These are phyloP conservation scores for Automeris io DNA, from an alignment of 2,888 invertebrate genomes.

Conservation along the genomic window DNA sequence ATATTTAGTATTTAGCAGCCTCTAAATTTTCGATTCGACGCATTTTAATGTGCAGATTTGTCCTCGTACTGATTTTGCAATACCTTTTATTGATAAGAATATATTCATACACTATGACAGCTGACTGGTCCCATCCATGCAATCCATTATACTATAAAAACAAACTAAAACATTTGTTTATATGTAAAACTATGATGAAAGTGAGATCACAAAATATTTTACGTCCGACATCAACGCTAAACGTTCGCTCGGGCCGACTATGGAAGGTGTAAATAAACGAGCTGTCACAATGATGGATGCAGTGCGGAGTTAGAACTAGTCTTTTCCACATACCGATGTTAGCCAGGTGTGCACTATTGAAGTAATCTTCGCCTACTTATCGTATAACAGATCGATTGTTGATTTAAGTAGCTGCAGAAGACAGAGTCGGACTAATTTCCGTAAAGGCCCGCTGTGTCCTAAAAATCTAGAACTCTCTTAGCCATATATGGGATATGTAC, in stretches of 20 bases:
- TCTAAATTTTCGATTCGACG: too few relatives aligned
- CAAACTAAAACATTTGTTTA: background rate
- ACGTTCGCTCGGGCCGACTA: background rate
- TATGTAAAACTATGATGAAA: background rate
- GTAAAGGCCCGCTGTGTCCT: too few relatives aligned
- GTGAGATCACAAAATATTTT: slow-evolving; percentile 1
- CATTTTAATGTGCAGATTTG: too few relatives aligned
- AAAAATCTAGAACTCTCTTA: too few relatives aligned
- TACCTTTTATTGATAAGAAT: too few relatives aligned
- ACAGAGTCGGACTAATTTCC: too few relatives aligned
- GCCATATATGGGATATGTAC: too few relatives aligned
- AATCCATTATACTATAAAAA: slow-evolving; percentile 2
- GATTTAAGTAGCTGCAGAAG: background rate
- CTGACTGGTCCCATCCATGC: background rate
- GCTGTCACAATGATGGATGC: slow-evolving; percentile 7
- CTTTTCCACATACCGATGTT: background rate
- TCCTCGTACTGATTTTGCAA: too few relatives aligned
- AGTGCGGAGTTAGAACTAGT: background rate
- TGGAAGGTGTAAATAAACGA: slow-evolving; percentile 2
- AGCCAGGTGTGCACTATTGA: slow-evolving; percentile 4
- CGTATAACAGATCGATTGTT: background rate
- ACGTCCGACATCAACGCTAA: background rate
- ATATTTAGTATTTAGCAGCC: too few relatives aligned
- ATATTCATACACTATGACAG: background rate
- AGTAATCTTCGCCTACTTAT: background rate